phyloP scores from a whole-genome alignment of 2,797 vertebrate species.

The Apodemus agrarius region DNA sequence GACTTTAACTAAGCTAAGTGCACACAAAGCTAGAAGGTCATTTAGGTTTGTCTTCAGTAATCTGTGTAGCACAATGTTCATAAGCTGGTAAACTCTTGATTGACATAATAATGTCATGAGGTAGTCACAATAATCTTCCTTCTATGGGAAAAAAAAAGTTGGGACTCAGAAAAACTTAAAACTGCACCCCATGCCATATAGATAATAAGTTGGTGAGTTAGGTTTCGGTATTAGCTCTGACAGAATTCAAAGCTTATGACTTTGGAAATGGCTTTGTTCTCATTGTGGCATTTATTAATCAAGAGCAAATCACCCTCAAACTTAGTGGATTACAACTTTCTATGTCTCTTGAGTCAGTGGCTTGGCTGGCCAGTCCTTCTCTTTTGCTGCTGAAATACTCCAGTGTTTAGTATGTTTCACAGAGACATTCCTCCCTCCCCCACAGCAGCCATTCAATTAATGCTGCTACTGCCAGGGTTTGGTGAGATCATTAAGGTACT shows the following conservation, averaged over 20 bases:
- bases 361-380: neutral
- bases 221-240: neutral
- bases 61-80: neutral
- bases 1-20: neutral
- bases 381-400: neutral
- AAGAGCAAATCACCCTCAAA: slow-evolving; percentile 34
- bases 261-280: neutral
- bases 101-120: neutral
- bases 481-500: neutral
- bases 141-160: slow-evolving; percentile 17
- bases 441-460: neutral
- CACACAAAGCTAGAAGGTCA: neutral
- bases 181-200: neutral
- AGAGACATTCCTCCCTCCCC: neutral
- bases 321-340: neutral
- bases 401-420: neutral
- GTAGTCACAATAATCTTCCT: neutral
- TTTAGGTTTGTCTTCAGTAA: neutral
- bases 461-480: neutral
- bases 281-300: neutral
- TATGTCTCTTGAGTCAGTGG: neutral
- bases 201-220: neutral
- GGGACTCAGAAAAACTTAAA: neutral
- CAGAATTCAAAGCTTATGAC: slow-evolving; percentile 20
- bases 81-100: neutral